Evolutionary conservation across 1,140 invertebrate genomes (phyloP).

Genomic region (Drosophila lowei): DNA sequence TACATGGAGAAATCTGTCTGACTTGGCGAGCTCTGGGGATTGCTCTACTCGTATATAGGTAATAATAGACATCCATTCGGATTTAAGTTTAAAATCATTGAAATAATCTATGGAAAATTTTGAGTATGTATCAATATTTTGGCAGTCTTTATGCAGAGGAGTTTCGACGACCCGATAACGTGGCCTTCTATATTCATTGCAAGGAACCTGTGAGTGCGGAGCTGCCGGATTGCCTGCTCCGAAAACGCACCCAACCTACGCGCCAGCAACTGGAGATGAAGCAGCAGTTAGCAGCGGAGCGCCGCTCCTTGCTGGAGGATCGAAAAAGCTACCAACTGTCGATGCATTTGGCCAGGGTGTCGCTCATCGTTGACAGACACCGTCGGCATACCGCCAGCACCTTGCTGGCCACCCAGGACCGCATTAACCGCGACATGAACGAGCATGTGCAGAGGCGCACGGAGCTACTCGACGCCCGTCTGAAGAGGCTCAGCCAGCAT

Average conservation of each 20-base stretch:
- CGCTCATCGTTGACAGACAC: not conserved
- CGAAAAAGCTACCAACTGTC: slow-evolving; percentile 16
- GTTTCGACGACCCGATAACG: not conserved
- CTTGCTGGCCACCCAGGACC: not conserved
- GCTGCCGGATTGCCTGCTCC: slow-evolving; percentile 11
- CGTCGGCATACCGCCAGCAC: not conserved
- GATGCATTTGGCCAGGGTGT: slow-evolving; percentile 2
- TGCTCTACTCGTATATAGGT: no score
- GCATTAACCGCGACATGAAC: slow-evolving; percentile 36
- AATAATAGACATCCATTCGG: no score
- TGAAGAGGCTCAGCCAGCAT: slow-evolving; percentile 15
- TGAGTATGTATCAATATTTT: not conserved
- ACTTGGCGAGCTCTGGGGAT: not conserved
- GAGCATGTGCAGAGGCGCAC: slow-evolving; percentile 24
- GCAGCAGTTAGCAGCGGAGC: slow-evolving; percentile 17
- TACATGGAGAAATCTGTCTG: not conserved
- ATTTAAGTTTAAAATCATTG: not conserved
- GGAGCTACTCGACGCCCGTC: not conserved
- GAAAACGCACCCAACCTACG: not conserved
- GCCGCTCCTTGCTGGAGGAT: not conserved
- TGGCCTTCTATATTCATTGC: slow-evolving; percentile 33
- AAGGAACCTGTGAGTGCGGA: slow-evolving; percentile 14
- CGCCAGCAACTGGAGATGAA: not conserved
- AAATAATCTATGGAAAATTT: slow-evolving; percentile 15
- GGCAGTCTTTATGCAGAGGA: not conserved